Percentiles rank a stretch among this genome's conserved stretches.
phyloP scores from a whole-genome alignment of 1,140 invertebrate genomes.

The Calycopis cecrops region DNA sequence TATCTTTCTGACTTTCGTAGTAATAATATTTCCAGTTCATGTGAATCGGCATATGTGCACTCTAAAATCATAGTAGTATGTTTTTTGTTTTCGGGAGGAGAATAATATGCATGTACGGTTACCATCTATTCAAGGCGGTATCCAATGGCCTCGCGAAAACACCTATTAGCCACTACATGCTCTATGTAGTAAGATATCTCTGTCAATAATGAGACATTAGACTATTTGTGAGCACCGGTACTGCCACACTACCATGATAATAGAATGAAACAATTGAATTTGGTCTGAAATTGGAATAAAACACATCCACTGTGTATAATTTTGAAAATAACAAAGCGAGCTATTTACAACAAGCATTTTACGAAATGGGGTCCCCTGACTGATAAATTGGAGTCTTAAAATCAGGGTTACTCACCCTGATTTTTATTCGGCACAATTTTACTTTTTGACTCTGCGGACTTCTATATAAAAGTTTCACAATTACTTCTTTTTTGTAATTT shows the following conservation, averaged over 20 bases:
- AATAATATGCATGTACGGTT: too few relatives aligned
- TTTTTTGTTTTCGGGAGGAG: too few relatives aligned
- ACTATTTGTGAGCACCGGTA: too few relatives aligned
- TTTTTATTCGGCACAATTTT: slow-evolving; percentile 58
- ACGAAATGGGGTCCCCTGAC: slow-evolving; percentile 36
- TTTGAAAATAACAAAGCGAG: slow-evolving; percentile 6
- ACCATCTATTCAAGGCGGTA: too few relatives aligned
- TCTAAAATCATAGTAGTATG: too few relatives aligned
- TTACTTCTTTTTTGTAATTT: slow-evolving; percentile 66
- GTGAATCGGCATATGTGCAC: too few relatives aligned
- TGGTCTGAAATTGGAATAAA: neutral
- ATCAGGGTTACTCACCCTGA: slow-evolving; percentile 34
- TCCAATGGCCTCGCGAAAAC: too few relatives aligned
- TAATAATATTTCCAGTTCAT: too few relatives aligned
- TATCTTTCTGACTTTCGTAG: too few relatives aligned
- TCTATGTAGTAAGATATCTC: too few relatives aligned
- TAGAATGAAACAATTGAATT: neutral
- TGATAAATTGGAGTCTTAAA: slow-evolving; percentile 70
- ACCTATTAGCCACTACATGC: too few relatives aligned
- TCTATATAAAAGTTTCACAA: slow-evolving; percentile 50
- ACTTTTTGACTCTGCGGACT: slow-evolving; percentile 10
- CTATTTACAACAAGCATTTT: slow-evolving; percentile 34
- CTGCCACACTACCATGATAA: neutral
- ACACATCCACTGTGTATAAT: neutral
- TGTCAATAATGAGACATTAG: too few relatives aligned